Base-by-base conservation (phyloP, 2,797 vertebrate species). In the Loris lydekkerianus region DNA sequence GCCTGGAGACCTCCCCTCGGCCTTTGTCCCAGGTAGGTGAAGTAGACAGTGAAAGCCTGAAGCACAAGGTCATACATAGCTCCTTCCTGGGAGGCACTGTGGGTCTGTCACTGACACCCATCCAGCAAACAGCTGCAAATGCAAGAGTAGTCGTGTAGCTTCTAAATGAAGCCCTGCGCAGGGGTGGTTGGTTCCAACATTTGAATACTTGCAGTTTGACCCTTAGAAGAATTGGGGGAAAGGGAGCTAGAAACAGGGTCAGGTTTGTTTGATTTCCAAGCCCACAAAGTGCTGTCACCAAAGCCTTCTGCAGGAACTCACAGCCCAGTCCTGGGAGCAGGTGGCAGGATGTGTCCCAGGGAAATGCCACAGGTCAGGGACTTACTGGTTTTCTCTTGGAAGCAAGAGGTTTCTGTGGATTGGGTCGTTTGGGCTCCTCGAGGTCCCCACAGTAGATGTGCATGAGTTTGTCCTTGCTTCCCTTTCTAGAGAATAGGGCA, bases 21-120 rank as follows among this genome's bases (percentile, higher is more conserved):
- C 10, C 15, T 31, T 73, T 0, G 1, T 81, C 43, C 78, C 37
- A 20, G 73, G 40, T 49, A 13, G 0, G 11, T 49, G 75, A 13
- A 5, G 43, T 58, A 37, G 65, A 23, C 63, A 9, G 13, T 1
- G 0, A 8, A 29, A 17, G 63, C 23, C 82, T 75, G 14, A 31
- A 5, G 5, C 14, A 31, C 69, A 6, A 15, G 72, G 83, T 40
- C 10, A 0, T 3, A 7, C 7, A 0, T 3, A 7, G 69, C 60
- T 20, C 1, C 67, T 77, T 7, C 8, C 43, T 2, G 1, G 78
- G 46, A 10, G 40, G 49, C 65, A n/a, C 60, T 2, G 2, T 72
- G 81, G 29, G 6, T 29, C 27, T 1, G 20, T 40, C 25, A 0
- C 8, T 11, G 37, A 60, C 15, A 6, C 43, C 73, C 20, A 2